phyloP scores from a whole-genome alignment of 2,888 invertebrate genomes.

The Danaus chrysippus region DNA sequence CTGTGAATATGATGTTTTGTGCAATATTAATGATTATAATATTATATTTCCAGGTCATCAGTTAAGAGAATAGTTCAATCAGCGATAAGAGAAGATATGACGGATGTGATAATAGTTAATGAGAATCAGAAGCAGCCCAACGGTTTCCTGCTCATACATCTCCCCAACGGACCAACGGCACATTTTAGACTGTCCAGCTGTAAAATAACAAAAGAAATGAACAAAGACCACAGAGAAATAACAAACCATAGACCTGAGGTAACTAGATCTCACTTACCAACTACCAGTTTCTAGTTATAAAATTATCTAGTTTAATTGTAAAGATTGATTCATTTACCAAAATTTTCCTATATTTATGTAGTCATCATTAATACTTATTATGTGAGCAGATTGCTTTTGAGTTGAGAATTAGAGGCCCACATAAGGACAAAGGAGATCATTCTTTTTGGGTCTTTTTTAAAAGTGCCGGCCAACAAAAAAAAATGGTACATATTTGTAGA shows the following conservation, averaged over 20 bases:
- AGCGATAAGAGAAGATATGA: conserved; percentile 87
- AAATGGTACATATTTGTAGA: too few species aligned
- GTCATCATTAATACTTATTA: too few species aligned
- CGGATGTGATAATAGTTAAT: conserved; percentile 95
- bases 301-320: too few species aligned
- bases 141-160: conserved; percentile 93
- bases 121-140: conserved; percentile 96
- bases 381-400: too few species aligned
- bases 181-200: conserved; percentile 97
- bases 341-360: too few species aligned
- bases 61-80: conserved; percentile 96
- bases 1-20: too few species aligned
- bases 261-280: conserved; percentile 10
- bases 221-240: conserved; percentile 88
- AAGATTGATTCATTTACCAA: too few species aligned
- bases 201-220: conserved; percentile 91
- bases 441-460: too few species aligned
- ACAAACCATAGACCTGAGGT: conserved; percentile 94
- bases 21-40: neutral
- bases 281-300: too few species aligned
- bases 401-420: too few species aligned
- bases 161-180: conserved; percentile 98
- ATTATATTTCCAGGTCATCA: conserved; percentile 81
- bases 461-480: too few species aligned
- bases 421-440: too few species aligned